Conservation (phyloP, 2,888 invertebrate species). For the Malachius bipustulatus region DNA sequence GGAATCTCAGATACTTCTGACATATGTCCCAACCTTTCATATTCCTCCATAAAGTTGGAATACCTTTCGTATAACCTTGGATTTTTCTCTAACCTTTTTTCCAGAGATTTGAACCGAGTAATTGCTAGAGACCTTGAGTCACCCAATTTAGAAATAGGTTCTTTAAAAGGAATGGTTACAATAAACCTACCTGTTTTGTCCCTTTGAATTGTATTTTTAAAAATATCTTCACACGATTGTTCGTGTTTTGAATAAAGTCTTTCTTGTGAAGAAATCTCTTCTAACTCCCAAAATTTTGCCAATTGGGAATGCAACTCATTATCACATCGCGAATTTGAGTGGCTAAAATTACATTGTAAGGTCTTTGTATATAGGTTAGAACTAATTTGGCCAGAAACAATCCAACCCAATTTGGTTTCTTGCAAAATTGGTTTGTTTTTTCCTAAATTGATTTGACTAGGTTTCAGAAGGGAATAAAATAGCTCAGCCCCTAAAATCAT, state of each 20-base stretch:
- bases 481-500: not conserved
- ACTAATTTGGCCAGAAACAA: not conserved
- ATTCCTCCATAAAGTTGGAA: not conserved
- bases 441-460: not conserved
- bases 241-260: not conserved
- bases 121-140: not conserved
- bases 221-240: not conserved
- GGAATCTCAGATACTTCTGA: no score
- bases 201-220: no score
- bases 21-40: slow-evolving; percentile 1
- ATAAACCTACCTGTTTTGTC: no score
- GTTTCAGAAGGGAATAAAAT: not conserved
- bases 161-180: not conserved
- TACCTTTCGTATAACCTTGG: not conserved
- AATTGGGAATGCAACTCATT: not conserved
- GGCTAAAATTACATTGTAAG: not conserved
- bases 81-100: slow-evolving; percentile 1
- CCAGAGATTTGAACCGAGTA: not conserved
- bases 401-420: not conserved
- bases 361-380: no score
- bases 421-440: slow-evolving; percentile 1
- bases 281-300: not conserved
- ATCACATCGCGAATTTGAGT: not conserved
- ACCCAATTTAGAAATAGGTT: not conserved
- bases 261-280: slow-evolving; percentile 1